These are phyloP conservation scores for Grapholita molesta DNA, from an alignment of 1,140 invertebrate genomes.

Conservation along the genomic window DNA sequence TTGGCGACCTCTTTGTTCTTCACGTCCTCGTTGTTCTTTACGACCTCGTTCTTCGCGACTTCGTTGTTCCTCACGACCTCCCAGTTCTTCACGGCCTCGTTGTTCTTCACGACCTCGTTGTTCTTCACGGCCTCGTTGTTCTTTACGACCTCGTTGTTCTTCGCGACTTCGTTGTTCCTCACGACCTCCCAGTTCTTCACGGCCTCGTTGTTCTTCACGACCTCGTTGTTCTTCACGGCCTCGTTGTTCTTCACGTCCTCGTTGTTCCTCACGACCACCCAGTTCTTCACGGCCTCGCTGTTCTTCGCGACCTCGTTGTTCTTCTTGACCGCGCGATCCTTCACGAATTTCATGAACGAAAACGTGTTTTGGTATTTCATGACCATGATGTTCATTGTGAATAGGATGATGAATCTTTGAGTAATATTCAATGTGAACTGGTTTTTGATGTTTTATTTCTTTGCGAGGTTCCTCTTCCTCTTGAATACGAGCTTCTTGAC, in stretches of 20 bases:
- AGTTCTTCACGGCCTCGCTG: no score
- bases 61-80: not conserved
- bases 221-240: no score
- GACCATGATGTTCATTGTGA: constrained; percentile 1
- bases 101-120: not conserved
- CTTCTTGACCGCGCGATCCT: not conserved
- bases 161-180: not conserved
- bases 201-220: no score
- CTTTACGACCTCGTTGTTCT: not conserved
- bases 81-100: not conserved
- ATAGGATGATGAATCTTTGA: not conserved
- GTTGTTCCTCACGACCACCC: no score
- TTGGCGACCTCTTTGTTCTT: not conserved
- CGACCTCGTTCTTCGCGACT: not conserved
- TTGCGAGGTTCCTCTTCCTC: not conserved
- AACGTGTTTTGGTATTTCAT: not conserved
- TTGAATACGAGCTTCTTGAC: not conserved
- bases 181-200: no score
- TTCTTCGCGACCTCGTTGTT: not conserved
- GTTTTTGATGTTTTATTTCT: not conserved
- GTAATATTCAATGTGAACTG: not conserved
- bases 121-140: not conserved
- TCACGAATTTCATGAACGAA: not conserved
- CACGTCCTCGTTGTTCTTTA: not conserved
- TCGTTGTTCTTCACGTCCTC: no score